Base-by-base conservation (phyloP, 1,140 invertebrate species). In the Sinonovacula constricta region DNA sequence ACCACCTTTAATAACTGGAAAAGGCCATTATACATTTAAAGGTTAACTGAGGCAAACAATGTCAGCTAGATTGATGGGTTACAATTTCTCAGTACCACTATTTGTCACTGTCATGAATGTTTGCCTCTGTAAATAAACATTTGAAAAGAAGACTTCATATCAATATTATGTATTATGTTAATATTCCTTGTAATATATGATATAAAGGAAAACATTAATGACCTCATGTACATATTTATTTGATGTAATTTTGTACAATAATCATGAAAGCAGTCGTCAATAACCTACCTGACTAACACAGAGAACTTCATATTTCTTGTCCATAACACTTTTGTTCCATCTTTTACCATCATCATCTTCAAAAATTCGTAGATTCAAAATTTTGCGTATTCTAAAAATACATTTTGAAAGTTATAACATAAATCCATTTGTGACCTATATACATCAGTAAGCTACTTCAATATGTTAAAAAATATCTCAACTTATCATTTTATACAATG, bases 361-460 rank as follows among this genome's bases (percentile, higher is more conserved):
- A 92, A 97, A 98, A 57, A 98, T 81, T 79, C 95, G 93, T 14
- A 96, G 86, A 81, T 95, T 96, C 22, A 98, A 88, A 59, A 98
- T 93, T 88, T 97, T 98, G 39, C 93, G 92, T 0, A 94, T 94
- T 84, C 96, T 97, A 63, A 70, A 84, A 88, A 76, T 92, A 92
- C 14, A 10, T 12, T 49, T 49, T 49, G 10, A 12, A 49, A 12
- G 45, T 49, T 49, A 49, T 12, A n/a, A 49, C 18, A 49, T 18
- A 10, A 49, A 49, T 18, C 7, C 18, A 49, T 49, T 49, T 49
- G 18, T 10, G 18, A 49, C 39, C 7, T 7, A 18, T 7, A 10
- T 49, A 10, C 39, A 49, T 49, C 7, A 49, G 18, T 49, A 18
- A 10, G 18, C 18, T 49, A 10, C 39, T 18, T 49, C 39, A 49